A percentile compares a stretch with the other conserved stretches of the same genome.
Evolutionary conservation across 2,888 invertebrate genomes (phyloP).

Genomic region (Icerya purchasi): DNA sequence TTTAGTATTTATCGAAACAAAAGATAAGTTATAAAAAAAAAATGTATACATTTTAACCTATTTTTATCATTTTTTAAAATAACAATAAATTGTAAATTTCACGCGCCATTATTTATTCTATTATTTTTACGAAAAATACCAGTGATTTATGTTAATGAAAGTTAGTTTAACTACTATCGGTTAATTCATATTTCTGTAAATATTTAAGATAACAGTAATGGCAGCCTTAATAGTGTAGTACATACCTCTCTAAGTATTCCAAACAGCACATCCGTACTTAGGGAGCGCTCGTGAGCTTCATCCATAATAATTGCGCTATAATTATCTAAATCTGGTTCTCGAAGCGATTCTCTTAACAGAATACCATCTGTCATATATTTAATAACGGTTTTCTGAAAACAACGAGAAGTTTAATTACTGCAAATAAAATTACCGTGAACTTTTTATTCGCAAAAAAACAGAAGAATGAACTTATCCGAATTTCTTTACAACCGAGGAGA

Average conservation of each 20-base stretch:
- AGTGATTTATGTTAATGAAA: no score
- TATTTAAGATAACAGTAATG: not conserved
- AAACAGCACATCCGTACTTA: conserved; percentile 95
- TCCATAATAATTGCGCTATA: conserved; percentile 99
- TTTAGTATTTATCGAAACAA: no score
- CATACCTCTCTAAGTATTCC: conserved; percentile 78
- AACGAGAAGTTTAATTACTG: not conserved
- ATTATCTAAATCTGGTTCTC: conserved; percentile 89
- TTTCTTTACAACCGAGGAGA: not conserved
- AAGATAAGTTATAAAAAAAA: no score
- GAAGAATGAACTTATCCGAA: no score
- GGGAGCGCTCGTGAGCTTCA: conserved; percentile 94
- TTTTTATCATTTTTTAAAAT: no score
- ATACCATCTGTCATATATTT: conserved; percentile 99
- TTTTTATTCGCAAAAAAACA: not conserved
- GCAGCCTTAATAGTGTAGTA: no score
- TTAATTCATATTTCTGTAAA: no score
- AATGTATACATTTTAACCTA: no score
- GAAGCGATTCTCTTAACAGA: conserved; percentile 76
- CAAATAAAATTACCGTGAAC: not conserved
- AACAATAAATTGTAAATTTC: no score
- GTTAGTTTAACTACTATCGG: no score
- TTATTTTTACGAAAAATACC: no score
- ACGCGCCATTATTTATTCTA: no score
- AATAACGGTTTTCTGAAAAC: conserved; percentile 45